These are phyloP conservation scores for Rhinoraja longicauda DNA, from an alignment of 2,797 vertebrate species.

Conservation along the genomic window DNA sequence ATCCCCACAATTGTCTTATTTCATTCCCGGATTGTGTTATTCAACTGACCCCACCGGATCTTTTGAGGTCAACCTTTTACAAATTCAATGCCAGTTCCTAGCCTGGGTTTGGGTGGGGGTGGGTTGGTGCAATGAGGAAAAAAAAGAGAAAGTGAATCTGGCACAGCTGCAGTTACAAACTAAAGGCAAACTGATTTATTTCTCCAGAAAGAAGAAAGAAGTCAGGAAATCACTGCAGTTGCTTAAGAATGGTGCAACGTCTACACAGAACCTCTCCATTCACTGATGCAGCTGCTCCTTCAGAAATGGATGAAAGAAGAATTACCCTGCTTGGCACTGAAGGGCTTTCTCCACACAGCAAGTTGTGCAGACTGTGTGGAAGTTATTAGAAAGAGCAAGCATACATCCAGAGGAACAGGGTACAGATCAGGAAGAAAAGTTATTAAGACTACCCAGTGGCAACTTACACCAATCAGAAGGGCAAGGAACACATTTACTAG, in stretches of 20 bases:
- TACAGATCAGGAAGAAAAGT: background rate
- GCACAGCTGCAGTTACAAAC: constrained; percentile 29
- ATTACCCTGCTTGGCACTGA: constrained; percentile 31
- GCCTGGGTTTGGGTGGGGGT: background rate
- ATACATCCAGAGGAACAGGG: constrained; percentile 1
- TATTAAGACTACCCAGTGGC: background rate
- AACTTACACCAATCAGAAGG: background rate
- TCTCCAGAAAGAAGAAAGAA: constrained; percentile 2
- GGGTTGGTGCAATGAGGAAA: background rate
- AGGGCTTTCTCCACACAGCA: constrained; percentile 15
- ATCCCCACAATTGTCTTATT: background rate
- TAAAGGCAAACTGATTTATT: constrained; percentile 37
- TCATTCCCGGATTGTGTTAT: background rate
- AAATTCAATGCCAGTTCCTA: background rate
- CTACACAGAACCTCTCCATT: constrained; percentile 28
- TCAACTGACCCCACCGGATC: background rate
- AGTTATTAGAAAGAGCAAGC: background rate
- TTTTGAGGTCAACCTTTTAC: background rate
- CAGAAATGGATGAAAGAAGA: constrained; percentile 30
- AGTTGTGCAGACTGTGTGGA: background rate
- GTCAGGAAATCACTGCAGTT: constrained; percentile 36
- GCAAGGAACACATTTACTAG: constrained; percentile 2
- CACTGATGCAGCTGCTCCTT: constrained; percentile 30
- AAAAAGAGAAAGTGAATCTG: background rate
- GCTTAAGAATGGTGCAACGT: constrained; percentile 32